These are phyloP conservation scores for Antheraea pernyi DNA, from an alignment of 1,140 invertebrate genomes.

Conservation along the genomic window DNA sequence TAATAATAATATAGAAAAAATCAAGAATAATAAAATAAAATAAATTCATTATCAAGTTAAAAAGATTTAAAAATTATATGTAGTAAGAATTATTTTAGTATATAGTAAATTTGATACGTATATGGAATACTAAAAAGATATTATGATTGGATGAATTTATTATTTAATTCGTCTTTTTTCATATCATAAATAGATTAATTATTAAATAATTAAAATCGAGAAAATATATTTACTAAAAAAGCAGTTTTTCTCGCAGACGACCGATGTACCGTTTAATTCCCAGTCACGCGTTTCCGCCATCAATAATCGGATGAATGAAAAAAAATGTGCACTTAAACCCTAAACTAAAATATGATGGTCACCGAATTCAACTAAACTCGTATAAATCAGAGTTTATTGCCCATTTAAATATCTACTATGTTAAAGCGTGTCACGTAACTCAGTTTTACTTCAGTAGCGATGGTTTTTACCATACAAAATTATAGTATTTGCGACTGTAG, in stretches of 20 bases:
- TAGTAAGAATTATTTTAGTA: too few relatives aligned
- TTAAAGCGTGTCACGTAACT: conserved; percentile 36
- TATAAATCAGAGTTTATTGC: conserved; percentile 46
- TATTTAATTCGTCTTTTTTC: too few relatives aligned
- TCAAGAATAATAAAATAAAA: too few relatives aligned
- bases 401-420: conserved; percentile 44
- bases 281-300: conserved; percentile 23
- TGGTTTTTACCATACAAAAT: conserved; percentile 23
- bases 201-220: neutral
- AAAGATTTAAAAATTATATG: too few relatives aligned
- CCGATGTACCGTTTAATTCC: conserved; percentile 8
- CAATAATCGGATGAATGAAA: conserved; percentile 25
- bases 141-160: too few relatives aligned
- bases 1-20: too few relatives aligned
- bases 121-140: too few relatives aligned
- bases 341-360: conserved; percentile 25
- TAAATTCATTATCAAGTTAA: too few relatives aligned
- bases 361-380: conserved; percentile 27
- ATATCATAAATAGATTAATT: too few relatives aligned
- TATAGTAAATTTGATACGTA: too few relatives aligned
- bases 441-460: conserved; percentile 33
- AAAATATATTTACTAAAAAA: neutral
- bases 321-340: conserved; percentile 20
- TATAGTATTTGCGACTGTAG: conserved; percentile 21
- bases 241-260: neutral